Conservation (phyloP, 2,797 vertebrate species). For the Mormyrops boulengeri region DNA sequence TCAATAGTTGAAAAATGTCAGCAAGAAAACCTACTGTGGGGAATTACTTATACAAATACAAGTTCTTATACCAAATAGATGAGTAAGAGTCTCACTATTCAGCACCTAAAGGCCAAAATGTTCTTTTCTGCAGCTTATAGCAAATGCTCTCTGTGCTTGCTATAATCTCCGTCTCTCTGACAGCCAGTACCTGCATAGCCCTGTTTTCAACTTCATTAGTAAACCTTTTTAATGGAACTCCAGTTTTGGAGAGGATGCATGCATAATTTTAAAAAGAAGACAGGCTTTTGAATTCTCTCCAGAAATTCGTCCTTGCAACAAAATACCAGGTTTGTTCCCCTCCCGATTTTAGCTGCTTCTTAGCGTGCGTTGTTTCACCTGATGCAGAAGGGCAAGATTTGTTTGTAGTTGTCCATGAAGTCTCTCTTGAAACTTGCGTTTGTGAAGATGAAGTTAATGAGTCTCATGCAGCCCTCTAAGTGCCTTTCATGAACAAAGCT, state of each 20-base stretch:
- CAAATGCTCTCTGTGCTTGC: background rate
- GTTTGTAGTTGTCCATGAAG: background rate
- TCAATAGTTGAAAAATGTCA: background rate
- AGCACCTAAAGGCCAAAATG: background rate
- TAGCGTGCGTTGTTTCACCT: background rate
- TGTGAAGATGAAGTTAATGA: constrained; percentile 1
- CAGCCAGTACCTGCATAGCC: background rate
- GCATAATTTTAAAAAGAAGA: background rate
- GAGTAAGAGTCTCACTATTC: background rate
- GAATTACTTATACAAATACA: background rate
- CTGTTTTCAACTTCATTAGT: background rate
- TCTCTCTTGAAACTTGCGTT: background rate
- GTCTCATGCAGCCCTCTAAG: background rate
- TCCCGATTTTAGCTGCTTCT: background rate
- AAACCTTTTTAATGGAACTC: background rate
- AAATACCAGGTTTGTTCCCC: background rate
- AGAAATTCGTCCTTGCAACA: background rate
- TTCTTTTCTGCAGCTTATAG: background rate
- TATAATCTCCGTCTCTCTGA: background rate
- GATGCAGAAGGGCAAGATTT: background rate
- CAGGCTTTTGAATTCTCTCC: background rate
- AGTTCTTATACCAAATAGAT: background rate
- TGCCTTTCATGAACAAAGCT: background rate
- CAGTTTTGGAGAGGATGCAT: background rate
- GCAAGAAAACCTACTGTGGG: background rate